These are phyloP conservation scores for Hydraecia micacea DNA, from an alignment of 2,888 invertebrate species.

Conservation along the genomic window DNA sequence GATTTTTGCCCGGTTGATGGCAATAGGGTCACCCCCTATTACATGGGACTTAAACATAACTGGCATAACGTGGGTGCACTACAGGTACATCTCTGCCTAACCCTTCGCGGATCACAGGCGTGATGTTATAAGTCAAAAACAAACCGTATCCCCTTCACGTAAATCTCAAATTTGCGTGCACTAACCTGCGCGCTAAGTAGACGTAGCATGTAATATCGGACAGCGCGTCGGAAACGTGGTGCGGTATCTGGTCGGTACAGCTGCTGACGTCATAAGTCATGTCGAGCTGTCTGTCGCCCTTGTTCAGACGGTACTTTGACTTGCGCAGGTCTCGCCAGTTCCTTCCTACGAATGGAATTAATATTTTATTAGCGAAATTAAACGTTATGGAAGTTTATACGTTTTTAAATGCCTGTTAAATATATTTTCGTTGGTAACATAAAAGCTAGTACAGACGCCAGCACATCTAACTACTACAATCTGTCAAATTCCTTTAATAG, in stretches of 20 bases:
- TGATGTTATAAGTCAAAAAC: conserved; percentile 91
- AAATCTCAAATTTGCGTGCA: conserved; percentile 21
- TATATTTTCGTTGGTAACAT: not conserved
- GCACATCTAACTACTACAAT: too few species aligned
- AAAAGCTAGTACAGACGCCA: not conserved
- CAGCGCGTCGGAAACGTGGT: conserved; percentile 98
- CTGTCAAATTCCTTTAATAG: too few species aligned
- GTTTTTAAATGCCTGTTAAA: not conserved
- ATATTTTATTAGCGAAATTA: not conserved
- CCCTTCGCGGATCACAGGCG: not conserved
- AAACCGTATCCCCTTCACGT: not conserved
- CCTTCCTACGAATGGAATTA: conserved; percentile 80
- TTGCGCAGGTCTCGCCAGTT: conserved; percentile 97
- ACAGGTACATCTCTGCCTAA: not conserved
- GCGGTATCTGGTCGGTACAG: conserved; percentile 92
- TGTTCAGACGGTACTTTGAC: conserved; percentile 98
- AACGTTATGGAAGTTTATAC: not conserved
- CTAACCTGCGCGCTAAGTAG: conserved; percentile 95
- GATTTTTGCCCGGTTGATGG: not conserved
- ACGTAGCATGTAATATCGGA: conserved; percentile 99
- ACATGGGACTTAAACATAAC: not conserved
- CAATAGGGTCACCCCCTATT: not conserved
- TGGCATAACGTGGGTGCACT: not conserved
- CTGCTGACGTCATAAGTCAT: conserved; percentile 94
- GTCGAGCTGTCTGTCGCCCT: conserved; percentile 98